Evolutionary conservation across 2,888 invertebrate genomes (phyloP).

Genomic region (Muscina levida): DNA sequence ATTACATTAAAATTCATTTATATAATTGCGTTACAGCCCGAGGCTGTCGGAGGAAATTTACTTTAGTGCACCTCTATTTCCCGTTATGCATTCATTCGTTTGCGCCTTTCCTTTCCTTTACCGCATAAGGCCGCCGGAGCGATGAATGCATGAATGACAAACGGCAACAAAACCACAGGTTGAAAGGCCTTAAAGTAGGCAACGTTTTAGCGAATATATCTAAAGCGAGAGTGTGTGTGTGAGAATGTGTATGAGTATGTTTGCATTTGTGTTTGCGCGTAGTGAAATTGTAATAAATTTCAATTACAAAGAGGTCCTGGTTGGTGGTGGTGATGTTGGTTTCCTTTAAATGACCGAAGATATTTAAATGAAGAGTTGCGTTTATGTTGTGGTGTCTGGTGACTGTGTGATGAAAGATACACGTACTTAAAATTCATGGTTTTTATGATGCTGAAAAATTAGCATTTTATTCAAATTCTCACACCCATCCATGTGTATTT

Average conservation of each 20-base stretch:
- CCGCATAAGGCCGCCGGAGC: constrained; percentile 15
- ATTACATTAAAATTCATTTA: constrained; percentile 57
- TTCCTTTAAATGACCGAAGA: background rate
- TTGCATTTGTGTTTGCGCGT: too few relatives aligned
- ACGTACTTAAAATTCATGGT: background rate
- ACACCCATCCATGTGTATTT: background rate
- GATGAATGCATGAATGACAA: background rate
- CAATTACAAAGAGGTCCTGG: background rate
- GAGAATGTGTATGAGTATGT: too few relatives aligned
- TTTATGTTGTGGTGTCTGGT: background rate
- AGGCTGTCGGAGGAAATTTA: constrained; percentile 30
- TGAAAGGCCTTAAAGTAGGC: constrained; percentile 63
- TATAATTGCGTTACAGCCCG: constrained; percentile 58
- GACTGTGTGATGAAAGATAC: constrained; percentile 1
- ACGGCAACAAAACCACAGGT: constrained; percentile 32
- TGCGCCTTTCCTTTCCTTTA: too few relatives aligned
- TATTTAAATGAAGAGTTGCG: constrained; percentile 10
- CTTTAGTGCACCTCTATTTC: constrained; percentile 6
- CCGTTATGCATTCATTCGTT: constrained; percentile 41
- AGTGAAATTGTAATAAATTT: constrained; percentile 16
- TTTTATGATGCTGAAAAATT: constrained; percentile 18
- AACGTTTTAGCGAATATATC: constrained; percentile 21
- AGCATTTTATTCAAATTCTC: constrained; percentile 26
- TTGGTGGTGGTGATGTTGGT: too few relatives aligned
- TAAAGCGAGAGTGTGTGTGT: background rate